phyloP scores from a whole-genome alignment of 2,797 vertebrate species.

The Melanotaenia nigrans region DNA sequence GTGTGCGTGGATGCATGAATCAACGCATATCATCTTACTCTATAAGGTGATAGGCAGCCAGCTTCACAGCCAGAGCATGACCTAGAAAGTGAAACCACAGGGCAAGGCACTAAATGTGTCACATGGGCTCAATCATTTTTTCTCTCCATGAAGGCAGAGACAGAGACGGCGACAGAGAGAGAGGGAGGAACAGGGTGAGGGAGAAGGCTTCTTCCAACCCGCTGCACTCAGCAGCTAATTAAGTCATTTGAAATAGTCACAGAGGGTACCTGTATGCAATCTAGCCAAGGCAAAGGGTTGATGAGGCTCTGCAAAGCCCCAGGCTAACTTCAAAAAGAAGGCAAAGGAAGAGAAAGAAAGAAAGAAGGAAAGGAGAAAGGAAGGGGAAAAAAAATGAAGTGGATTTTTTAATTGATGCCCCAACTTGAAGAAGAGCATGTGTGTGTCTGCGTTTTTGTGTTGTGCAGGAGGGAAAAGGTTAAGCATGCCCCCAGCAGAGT shows the following conservation, averaged over 20 bases:
- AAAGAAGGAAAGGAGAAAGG: slow-evolving; percentile 41
- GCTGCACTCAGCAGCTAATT: slow-evolving; percentile 84
- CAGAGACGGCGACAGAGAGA: slow-evolving; percentile 24
- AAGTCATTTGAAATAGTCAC: slow-evolving; percentile 87
- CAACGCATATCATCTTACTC: slow-evolving; percentile 67
- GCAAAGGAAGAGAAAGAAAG: slow-evolving; percentile 60
- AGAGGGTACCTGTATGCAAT: slow-evolving; percentile 85
- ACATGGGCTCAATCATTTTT: slow-evolving; percentile 83
- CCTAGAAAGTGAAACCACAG: slow-evolving; percentile 85
- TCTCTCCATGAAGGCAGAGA: slow-evolving; percentile 68
- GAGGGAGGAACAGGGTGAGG: slow-evolving; percentile 19
- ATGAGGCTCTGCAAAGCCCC: slow-evolving; percentile 79
- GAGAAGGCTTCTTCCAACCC: slow-evolving; percentile 64
- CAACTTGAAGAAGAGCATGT: slow-evolving; percentile 70
- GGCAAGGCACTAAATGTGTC: slow-evolving; percentile 78
- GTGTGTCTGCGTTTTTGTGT: slow-evolving; percentile 66
- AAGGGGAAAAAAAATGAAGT: slow-evolving; percentile 48
- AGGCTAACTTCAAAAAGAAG: slow-evolving; percentile 82
- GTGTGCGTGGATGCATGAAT: slow-evolving; percentile 10
- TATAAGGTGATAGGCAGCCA: slow-evolving; percentile 77
- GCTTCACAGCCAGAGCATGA: slow-evolving; percentile 81
- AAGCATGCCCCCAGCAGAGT: slow-evolving; percentile 78
- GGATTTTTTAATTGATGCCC: slow-evolving; percentile 80
- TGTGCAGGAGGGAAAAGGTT: slow-evolving; percentile 77
- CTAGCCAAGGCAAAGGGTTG: slow-evolving; percentile 79